Percentiles rank a stretch among this genome's conserved stretches.
Conservation (phyloP, 2,888 invertebrate genomes). For the Mactromeris polynyma region DNA sequence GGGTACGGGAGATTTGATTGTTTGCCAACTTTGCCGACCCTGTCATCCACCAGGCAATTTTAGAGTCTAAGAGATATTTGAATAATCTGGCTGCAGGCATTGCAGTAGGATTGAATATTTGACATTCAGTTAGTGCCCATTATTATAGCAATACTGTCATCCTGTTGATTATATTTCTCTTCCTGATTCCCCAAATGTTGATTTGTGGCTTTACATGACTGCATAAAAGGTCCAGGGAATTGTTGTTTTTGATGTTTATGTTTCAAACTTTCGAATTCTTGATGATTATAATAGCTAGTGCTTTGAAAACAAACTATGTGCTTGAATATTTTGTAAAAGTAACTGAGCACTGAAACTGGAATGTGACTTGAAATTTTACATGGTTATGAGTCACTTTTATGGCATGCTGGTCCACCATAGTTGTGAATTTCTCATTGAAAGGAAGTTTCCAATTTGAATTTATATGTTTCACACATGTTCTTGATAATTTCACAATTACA, state of each 20-base stretch:
- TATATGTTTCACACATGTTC: constrained; percentile 19
- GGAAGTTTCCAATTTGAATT: constrained; percentile 14
- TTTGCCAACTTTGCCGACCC: too few relatives aligned
- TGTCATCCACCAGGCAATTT: too few relatives aligned
- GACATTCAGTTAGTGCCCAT: not conserved
- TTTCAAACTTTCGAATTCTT: constrained; percentile 1
- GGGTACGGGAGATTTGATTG: too few relatives aligned
- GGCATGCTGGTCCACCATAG: constrained; percentile 2
- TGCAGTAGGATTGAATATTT: too few relatives aligned
- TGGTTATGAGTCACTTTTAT: not conserved
- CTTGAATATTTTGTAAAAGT: not conserved
- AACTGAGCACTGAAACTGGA: not conserved
- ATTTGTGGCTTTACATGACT: not conserved
- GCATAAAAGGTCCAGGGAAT: not conserved
- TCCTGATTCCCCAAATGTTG: not conserved
- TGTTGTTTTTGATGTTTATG: not conserved
- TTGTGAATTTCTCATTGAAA: not conserved
- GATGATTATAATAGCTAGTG: not conserved
- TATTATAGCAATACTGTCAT: not conserved
- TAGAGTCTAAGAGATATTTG: too few relatives aligned
- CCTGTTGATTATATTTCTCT: not conserved
- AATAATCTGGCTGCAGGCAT: too few relatives aligned
- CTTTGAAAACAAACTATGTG: not conserved
- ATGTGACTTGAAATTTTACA: not conserved
- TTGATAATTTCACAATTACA: constrained; percentile 21